Base-by-base conservation (phyloP, 2,797 vertebrate genomes). In the Pseudomugil tenellus region DNA sequence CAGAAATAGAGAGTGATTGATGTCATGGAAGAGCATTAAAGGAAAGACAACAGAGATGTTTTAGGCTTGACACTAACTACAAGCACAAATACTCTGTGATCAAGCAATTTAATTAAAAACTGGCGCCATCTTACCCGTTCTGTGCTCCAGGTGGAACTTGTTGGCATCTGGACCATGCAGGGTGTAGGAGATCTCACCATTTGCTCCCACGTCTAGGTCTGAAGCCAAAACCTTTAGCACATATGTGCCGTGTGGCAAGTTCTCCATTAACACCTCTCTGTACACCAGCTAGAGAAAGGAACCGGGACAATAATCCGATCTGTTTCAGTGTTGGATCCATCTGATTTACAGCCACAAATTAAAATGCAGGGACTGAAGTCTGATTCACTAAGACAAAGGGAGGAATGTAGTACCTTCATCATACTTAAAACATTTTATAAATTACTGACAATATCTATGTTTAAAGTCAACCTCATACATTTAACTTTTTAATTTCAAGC, bases 121-220 rank as follows among this genome's bases (percentile, higher is more conserved):
- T 67, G 19, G 58, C 43, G 1, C 12, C 62, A 9, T 81, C 87
- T 79, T 89, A 99, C 98, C 98, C 87, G 96, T 97, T 54, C 94
- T 93, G 0, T 92, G 93, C 73, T 99, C 93, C 60, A 99, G 88
- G 56, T 93, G 95, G 89, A 99, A 99, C 77, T 95, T 96, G 85
- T 97, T 94, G 0, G 96, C 94, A 0, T 95, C 92, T 0, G 94
- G 95, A 0, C 98, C 97, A 0, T 97, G 96, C 43, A 99, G 96
- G 25, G 94, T 96, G 77, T 95, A 99, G 0, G 93, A 95, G 72
- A 99, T 88, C 87, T 96, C 96, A n/a, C 96, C 96, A 0, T 98
- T 99, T 51, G 94, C 95, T 49, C 96, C 97, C 0, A 94, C 63
- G 0, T 99, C 98, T 0, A 95, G 91, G 83, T 99, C 98, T 0